These are phyloP conservation scores for Spodoptera littoralis DNA, from an alignment of 2,888 invertebrate species.

Conservation along the genomic window DNA sequence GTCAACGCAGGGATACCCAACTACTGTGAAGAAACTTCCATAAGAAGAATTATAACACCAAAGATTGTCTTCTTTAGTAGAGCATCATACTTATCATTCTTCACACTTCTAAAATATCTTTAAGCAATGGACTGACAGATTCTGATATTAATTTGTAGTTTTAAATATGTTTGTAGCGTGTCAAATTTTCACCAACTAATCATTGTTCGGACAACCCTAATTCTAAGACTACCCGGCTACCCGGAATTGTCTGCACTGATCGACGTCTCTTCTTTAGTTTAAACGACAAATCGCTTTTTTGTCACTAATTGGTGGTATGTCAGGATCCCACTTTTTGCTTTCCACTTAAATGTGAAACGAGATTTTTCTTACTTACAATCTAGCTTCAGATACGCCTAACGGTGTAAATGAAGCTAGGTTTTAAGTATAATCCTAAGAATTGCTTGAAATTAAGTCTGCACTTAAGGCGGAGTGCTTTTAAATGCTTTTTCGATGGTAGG, in stretches of 20 bases:
- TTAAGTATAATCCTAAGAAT: conserved; percentile 11
- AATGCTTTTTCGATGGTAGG: neutral
- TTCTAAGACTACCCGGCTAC: conserved; percentile 61
- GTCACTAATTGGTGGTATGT: conserved; percentile 62
- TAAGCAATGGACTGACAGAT: too few relatives aligned
- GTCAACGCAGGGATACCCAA: too few relatives aligned
- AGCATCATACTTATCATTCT: too few relatives aligned
- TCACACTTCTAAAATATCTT: too few relatives aligned
- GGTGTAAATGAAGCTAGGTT: conserved; percentile 29
- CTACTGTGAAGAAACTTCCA: too few relatives aligned
- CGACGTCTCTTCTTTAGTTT: conserved; percentile 73
- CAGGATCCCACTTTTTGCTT: conserved; percentile 38
- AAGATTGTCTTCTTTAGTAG: too few relatives aligned
- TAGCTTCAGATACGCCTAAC: conserved; percentile 29
- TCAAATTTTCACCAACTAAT: neutral
- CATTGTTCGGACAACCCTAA: conserved; percentile 46
- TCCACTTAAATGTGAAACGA: conserved; percentile 23
- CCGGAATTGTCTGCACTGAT: conserved; percentile 75
- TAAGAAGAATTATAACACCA: too few relatives aligned
- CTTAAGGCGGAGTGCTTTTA: neutral
- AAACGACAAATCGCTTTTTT: too few relatives aligned
- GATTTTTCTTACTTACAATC: conserved; percentile 36
- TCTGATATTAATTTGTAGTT: neutral
- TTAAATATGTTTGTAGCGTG: too few relatives aligned
- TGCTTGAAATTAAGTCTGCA: conserved; percentile 12